These are phyloP conservation scores for Oreotrochilus melanogaster DNA, from an alignment of 2,113 vertebrate species.

Conservation along the genomic window DNA sequence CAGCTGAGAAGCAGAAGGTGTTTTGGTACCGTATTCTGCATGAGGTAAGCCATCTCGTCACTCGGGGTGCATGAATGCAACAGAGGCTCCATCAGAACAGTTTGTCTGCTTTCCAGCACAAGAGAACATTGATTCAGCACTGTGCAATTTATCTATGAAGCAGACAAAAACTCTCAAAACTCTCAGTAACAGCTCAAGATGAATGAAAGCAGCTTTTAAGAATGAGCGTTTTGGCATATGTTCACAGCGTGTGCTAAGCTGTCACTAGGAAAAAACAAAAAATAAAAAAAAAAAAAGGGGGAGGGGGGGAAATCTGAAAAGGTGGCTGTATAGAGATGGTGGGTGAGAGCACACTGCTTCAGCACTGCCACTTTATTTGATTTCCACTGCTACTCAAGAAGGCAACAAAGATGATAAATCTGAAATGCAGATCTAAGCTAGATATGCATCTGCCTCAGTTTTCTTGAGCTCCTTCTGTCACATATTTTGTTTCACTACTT, in stretches of 20 bases:
- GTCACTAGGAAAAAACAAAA: neutral
- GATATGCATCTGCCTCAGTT: neutral
- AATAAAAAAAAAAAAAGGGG: neutral
- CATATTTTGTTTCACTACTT: neutral
- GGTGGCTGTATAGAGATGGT: neutral
- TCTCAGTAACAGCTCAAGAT: constrained; percentile 18
- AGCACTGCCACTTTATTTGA: neutral
- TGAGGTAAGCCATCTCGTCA: neutral
- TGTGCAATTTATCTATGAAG: neutral
- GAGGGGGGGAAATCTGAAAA: neutral
- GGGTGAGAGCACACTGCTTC: neutral
- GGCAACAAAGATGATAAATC: neutral
- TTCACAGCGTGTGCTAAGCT: neutral
- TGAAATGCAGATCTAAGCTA: constrained; percentile 28
- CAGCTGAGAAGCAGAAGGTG: neutral
- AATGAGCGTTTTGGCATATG: constrained; percentile 9
- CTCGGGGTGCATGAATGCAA: neutral
- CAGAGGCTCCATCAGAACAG: neutral
- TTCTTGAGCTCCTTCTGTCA: neutral
- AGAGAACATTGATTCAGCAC: neutral
- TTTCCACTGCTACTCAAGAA: constrained; percentile 13
- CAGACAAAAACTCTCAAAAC: constrained; percentile 13
- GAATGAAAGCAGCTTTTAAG: constrained; percentile 51
- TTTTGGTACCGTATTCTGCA: neutral
- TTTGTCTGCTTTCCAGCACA: constrained; percentile 34